Evolutionary conservation across 2,888 invertebrate species (phyloP), one percentile per base, ranked within the genome.

Genomic region (Drosophila nr. perissopoda): DNA sequence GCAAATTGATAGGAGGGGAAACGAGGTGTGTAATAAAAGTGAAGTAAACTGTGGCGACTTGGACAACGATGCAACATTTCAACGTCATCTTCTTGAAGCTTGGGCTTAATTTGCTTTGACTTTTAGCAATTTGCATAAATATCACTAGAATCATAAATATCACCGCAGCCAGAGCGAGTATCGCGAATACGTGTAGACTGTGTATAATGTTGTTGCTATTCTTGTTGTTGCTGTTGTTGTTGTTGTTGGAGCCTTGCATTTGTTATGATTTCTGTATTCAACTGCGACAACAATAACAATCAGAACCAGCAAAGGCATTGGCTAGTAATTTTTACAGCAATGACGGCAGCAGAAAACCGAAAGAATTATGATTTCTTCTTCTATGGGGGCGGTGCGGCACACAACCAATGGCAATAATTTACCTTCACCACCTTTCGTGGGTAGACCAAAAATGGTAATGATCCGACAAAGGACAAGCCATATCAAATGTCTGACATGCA

Each of bases 31-130:
- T 27, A 18, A 61, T 63, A 40, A 40, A 68, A 49, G 29, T 68
- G 71, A 61, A 68, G 58, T 64, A 70, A 74, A 62, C 54, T 74
- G 60, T 49, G 64, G 67, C 57, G 52, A 52, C 53, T 33, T 58
- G 70, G 52, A 62, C 63, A 52, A 52, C 60, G 46, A 53, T 63
- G 71, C 85, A 74, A 66, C 76, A 83, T 79, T 74, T 80, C 84
- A 76, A 76, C 83, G 79, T 86, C 89, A 82, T 89, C 85, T 88
- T 74, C 74, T 73, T 78, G 88, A 83, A 78, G 81, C 80, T 78
- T 80, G 77, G 81, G 83, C 91, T 91, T 89, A 85, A 89, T 91
- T 91, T 90, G 84, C 82, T 82, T 89, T 90, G 91, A 90, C 91
- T 89, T 82, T 86, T 83, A 76, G 83, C 82, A 91, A 91, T 91